phyloP scores from a whole-genome alignment of 2,888 invertebrate species.

The Watsonalla cultraria region DNA sequence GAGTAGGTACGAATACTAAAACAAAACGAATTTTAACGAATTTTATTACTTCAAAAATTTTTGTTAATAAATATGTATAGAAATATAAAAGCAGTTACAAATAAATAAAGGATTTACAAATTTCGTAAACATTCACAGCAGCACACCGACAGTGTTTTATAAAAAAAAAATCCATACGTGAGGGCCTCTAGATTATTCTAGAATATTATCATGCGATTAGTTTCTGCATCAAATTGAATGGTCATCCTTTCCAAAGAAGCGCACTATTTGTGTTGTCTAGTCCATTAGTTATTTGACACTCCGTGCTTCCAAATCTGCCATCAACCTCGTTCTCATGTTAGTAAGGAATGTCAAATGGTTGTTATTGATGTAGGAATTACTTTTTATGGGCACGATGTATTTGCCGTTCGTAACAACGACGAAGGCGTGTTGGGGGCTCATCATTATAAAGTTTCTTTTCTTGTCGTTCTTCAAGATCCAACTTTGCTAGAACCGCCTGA shows the following conservation, averaged over 20 bases:
- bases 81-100: constrained; percentile 24
- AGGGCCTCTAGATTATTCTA: neutral
- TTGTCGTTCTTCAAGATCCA: constrained; percentile 43
- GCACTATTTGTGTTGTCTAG: constrained; percentile 8
- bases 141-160: constrained; percentile 21
- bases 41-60: constrained; percentile 33
- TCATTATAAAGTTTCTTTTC: constrained; percentile 48
- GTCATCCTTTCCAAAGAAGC: constrained; percentile 1
- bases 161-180: neutral
- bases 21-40: constrained; percentile 14
- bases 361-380: constrained; percentile 18
- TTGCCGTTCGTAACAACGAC: constrained; percentile 45
- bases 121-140: constrained; percentile 24
- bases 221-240: neutral
- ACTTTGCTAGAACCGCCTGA: constrained; percentile 46
- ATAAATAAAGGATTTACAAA: constrained; percentile 30
- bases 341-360: constrained; percentile 5
- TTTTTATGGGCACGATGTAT: constrained; percentile 32
- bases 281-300: constrained; percentile 19
- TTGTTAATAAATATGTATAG: constrained; percentile 35
- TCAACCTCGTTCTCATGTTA: constrained; percentile 1
- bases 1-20: constrained; percentile 3
- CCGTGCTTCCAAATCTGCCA: constrained; percentile 2
- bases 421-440: constrained; percentile 59
- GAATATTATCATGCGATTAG: neutral